Conservation (phyloP, 2,113 vertebrate genomes). For the Takifugu bimaculatus region DNA sequence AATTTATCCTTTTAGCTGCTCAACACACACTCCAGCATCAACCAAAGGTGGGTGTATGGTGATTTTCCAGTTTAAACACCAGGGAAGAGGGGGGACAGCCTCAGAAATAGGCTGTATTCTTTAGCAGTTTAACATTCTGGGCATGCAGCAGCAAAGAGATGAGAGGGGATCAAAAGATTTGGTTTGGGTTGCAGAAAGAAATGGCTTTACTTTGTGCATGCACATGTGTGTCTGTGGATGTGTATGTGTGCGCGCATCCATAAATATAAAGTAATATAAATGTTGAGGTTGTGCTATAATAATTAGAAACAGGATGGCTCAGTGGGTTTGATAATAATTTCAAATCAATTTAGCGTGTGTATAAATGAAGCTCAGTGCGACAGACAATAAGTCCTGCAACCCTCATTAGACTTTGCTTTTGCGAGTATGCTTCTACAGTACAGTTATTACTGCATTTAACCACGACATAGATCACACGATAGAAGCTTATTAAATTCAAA, state of each 20-base stretch:
- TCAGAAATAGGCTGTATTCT: conserved; percentile 55
- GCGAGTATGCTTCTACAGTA: conserved; percentile 44
- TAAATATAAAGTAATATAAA: conserved; percentile 53
- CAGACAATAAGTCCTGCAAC: conserved; percentile 68
- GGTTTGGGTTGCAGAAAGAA: conserved; percentile 59
- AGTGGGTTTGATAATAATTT: conserved; percentile 71
- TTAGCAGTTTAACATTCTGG: conserved; percentile 59
- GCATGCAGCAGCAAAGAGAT: conserved; percentile 50
- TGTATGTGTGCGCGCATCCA: not conserved
- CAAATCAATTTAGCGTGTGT: conserved; percentile 67
- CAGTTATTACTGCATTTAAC: conserved; percentile 66
- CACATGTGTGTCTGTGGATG: conserved; percentile 7
- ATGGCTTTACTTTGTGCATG: conserved; percentile 29
- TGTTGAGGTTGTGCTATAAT: conserved; percentile 59
- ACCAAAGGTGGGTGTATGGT: conserved; percentile 44
- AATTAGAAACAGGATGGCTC: conserved; percentile 63
- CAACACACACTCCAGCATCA: conserved; percentile 45
- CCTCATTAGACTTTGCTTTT: conserved; percentile 66
- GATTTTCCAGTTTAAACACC: conserved; percentile 60
- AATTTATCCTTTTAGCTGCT: conserved; percentile 39
- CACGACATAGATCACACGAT: conserved; percentile 66
- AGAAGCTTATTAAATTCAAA: conserved; percentile 70
- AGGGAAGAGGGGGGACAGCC: conserved; percentile 31
- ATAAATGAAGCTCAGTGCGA: conserved; percentile 67
- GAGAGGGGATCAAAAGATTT: conserved; percentile 59